These are phyloP conservation scores for Anastrepha obliqua DNA, from an alignment of 1,140 invertebrate species.

Conservation along the genomic window DNA sequence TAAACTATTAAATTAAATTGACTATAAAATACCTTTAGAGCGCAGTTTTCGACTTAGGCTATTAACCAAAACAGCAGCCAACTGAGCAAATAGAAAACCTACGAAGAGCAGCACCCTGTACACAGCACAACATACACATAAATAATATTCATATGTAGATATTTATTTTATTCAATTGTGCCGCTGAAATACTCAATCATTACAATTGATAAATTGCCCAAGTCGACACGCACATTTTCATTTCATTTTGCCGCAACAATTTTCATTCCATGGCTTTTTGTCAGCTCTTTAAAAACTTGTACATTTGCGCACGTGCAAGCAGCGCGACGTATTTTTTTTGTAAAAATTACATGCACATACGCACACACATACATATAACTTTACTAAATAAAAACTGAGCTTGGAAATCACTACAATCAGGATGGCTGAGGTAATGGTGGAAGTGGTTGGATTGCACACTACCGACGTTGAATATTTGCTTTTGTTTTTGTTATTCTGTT, in stretches of 20 bases:
- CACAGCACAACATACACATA: background rate
- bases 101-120: too few relatives aligned
- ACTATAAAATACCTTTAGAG: too few relatives aligned
- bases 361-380: too few relatives aligned
- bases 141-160: background rate
- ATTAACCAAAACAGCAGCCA: too few relatives aligned
- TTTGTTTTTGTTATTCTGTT: background rate
- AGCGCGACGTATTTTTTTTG: conserved; percentile 15
- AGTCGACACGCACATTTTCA: conserved; percentile 18
- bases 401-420: background rate
- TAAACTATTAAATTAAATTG: too few relatives aligned
- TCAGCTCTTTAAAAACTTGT: background rate
- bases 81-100: too few relatives aligned
- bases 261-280: conserved; percentile 2
- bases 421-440: background rate
- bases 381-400: background rate
- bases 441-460: background rate
- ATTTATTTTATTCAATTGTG: background rate
- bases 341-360: background rate
- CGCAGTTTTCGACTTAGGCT: too few relatives aligned
- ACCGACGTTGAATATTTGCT: background rate
- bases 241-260: background rate
- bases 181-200: conserved; percentile 5
- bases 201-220: conserved; percentile 14
- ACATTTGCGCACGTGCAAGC: conserved; percentile 9